Evolutionary conservation across 2,888 invertebrate species (phyloP), one percentile per base, ranked within the genome.

Genomic region (Idaea straminata): DNA sequence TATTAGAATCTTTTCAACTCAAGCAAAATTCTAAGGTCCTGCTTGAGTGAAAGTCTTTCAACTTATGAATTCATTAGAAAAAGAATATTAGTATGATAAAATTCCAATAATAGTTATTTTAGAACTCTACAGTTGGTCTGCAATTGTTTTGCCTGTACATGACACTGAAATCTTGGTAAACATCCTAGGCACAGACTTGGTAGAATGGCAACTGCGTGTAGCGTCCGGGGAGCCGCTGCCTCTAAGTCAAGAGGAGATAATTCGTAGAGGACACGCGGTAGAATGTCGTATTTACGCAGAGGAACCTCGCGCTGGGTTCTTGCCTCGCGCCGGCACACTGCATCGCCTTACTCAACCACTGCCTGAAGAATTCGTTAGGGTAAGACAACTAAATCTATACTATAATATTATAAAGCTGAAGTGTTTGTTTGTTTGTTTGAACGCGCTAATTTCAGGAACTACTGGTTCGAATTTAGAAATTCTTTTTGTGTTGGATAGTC

Each of bases 271-370:
- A 0, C 98, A 99, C 87, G 96, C 99, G 0, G 98, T 99, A 75
- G 99, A 99, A 89, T 99, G 99, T 36, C 94, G 99, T 70, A 97
- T 99, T 72, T 99, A 99, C 88, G 99, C 99, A 0, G 99, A 99
- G 86, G 95, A 96, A 86, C 96, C 97, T 0, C 84, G 94, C 10
- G 95, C 94, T 57, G 96, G 96, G 36, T 99, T 99, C 89, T 93
- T 99, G 83, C 99, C 99, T 0, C 97, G 98, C 15, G 98, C 99
- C 15, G 99, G 99, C 5, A 95, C 95, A 0, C 88, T 99, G 57
- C 90, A 94, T 62, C 95, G 97, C 77, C 92, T 99, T 59, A 93
- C 92, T 6, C 95, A 96, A n/a, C 99, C 99, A 0, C 74, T 83
- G 34, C 83, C 94, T 0, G 92, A 93, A 34, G 84, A 93, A 6